A percentile compares a stretch with the other conserved stretches of the same genome.
These are phyloP conservation scores for Drosophila lacertosa DNA, from an alignment of 1,140 invertebrate species.

Conservation along the genomic window DNA sequence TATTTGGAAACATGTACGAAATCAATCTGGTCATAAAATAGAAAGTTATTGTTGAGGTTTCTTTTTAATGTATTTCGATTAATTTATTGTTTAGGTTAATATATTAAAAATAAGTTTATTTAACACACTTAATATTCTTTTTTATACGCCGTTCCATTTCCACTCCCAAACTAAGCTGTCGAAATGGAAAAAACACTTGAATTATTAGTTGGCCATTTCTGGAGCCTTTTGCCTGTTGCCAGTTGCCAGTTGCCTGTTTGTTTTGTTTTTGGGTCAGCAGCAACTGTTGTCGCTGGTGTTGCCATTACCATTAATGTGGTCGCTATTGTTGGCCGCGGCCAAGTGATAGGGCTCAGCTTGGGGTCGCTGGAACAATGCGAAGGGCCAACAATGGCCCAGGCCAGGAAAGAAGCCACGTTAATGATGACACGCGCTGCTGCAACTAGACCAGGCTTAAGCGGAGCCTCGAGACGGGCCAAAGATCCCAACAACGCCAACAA, in stretches of 20 bases:
- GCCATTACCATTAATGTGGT: conserved; percentile 67
- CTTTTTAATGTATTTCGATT: not conserved
- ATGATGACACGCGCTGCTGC: conserved; percentile 73
- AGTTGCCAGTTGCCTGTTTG: conserved; percentile 6
- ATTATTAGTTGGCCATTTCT: conserved; percentile 17
- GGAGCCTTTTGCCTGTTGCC: conserved; percentile 12
- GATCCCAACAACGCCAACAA: conserved; percentile 71
- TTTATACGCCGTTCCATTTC: not conserved
- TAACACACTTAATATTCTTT: not conserved
- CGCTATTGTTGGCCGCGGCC: conserved; percentile 56
- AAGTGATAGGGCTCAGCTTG: not conserved
- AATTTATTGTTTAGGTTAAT: conserved; percentile 1
- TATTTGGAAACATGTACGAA: conserved; percentile 22
- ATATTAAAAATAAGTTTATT: not conserved
- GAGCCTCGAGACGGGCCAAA: conserved; percentile 26
- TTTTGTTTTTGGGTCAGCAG: conserved; percentile 63
- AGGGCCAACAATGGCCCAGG: conserved; percentile 53
- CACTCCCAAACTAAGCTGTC: conserved; percentile 1
- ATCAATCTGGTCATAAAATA: conserved; percentile 21
- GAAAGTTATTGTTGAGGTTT: conserved; percentile 4
- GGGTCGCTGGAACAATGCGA: conserved; percentile 58
- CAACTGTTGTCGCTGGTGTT: conserved; percentile 73
- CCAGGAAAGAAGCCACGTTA: conserved; percentile 62
- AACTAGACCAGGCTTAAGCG: conserved; percentile 56
- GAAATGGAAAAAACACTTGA: conserved; percentile 7